Conservation (phyloP, 1,140 invertebrate genomes). For the Apis dorsata region DNA sequence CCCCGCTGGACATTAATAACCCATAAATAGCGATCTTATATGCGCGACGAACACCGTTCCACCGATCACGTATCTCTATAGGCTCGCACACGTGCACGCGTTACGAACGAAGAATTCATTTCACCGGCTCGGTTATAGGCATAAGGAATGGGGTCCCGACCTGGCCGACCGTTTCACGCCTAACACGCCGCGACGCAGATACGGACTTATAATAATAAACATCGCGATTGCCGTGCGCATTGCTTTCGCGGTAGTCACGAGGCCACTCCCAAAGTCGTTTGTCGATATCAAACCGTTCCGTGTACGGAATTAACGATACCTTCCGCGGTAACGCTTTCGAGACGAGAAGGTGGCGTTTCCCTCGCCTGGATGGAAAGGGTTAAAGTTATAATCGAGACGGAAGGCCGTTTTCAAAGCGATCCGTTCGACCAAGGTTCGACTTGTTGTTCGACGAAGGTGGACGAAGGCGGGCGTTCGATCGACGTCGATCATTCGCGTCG, state of each 20-base stretch:
- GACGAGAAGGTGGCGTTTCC: not conserved
- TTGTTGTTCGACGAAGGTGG: too few relatives aligned
- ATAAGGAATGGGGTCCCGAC: conserved; percentile 68
- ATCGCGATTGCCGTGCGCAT: conserved; percentile 51
- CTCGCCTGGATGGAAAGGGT: not conserved
- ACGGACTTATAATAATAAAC: conserved; percentile 63
- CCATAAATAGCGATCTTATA: conserved; percentile 56
- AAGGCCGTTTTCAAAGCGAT: too few relatives aligned
- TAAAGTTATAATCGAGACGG: not conserved
- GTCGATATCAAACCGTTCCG: conserved; percentile 9
- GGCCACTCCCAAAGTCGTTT: conserved; percentile 55
- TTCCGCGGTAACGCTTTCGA: not conserved
- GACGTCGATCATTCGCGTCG: not conserved
- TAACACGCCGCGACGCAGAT: conserved; percentile 58
- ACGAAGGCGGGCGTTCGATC: too few relatives aligned
- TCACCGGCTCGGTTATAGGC: conserved; percentile 59
- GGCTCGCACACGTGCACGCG: conserved; percentile 23
- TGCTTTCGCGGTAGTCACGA: conserved; percentile 57
- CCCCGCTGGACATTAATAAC: conserved; percentile 64
- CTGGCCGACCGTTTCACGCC: conserved; percentile 64
- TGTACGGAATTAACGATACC: conserved; percentile 20
- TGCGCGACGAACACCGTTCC: not conserved
- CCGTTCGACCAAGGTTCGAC: too few relatives aligned
- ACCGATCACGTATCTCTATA: not conserved
- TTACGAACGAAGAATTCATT: conserved; percentile 68